Conservation (phyloP, 2,888 invertebrate genomes). For the Leptinotarsa peninsularis region DNA sequence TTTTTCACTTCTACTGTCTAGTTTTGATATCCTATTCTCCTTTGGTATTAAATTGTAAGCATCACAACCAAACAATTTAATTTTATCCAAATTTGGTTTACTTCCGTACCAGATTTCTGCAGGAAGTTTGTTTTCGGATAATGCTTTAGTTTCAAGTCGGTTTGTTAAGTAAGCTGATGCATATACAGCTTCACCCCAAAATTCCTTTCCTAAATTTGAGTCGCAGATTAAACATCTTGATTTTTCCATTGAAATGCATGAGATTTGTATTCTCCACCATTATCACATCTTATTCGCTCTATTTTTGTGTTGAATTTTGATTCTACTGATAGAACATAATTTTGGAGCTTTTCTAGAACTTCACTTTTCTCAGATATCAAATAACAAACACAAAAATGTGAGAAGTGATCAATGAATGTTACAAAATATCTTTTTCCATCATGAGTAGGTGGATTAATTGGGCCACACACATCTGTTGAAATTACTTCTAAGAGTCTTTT, state of each 20-base stretch:
- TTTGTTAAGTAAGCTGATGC: conserved; percentile 51
- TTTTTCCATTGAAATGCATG: conserved; percentile 14
- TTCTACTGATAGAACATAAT: conserved; percentile 28
- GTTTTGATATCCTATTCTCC: conserved; percentile 47
- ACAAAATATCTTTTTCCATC: conserved; percentile 38
- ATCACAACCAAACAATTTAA: conserved; percentile 54
- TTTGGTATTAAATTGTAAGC: conserved; percentile 56
- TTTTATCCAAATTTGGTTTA: conserved; percentile 56
- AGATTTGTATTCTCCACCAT: too few species aligned
- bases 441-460: conserved; percentile 34
- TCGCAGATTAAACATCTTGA: conserved; percentile 22
- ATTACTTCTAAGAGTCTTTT: conserved; percentile 33
- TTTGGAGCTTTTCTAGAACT: conserved; percentile 30
- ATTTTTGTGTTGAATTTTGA: conserved; percentile 22
- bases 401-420: conserved; percentile 39
- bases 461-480: conserved; percentile 37
- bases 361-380: conserved; percentile 32
- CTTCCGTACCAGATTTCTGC: conserved; percentile 54
- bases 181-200: conserved; percentile 53
- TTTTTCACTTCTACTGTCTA: conserved; percentile 35
- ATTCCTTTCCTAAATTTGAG: conserved; percentile 43
- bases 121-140: conserved; percentile 50
- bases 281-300: neutral
- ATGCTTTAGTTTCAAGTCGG: conserved; percentile 33
- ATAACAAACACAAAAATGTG: conserved; percentile 26